Evolutionary conservation across 1,140 invertebrate species (phyloP), one percentile per base, ranked within the genome.

Genomic region (Aradophagus sp.): DNA sequence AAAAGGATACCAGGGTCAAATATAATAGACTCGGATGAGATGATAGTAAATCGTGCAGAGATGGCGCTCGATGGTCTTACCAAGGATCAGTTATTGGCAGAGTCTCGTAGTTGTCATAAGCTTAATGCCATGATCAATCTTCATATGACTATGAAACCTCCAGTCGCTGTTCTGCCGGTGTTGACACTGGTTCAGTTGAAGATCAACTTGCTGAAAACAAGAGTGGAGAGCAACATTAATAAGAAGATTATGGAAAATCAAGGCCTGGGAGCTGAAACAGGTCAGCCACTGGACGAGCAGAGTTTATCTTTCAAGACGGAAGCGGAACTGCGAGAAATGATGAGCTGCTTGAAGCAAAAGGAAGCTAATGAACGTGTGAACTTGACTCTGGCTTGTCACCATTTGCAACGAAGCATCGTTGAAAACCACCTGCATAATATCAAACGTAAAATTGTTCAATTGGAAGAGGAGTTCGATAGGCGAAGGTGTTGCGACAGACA

Each of bases 101-200:
- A 86, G 31, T 77, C 78, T 1, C 73, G 75, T 29, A 76, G 58
- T 44, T 70, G 76, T 10, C 81, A 81, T n/a, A 77, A 84, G 29
- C 59, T 85, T 5, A 83, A 80, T 31, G 69, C 73, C 4, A 32
- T 86, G 6, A 80, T 86, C 12, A 80, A 81, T 32, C 59, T 85
- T 6, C 82, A 85, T 12, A 77, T 84, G 75, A 81, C 78, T 3
- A 52, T 80, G 0, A 81, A 79, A 72, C 76, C 76, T 0, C 76
- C 80, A 1, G 11, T 58, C 0, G 81, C 73, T 14, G 45, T 85
- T 5, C 65, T 86, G 1, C 79, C 84, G 0, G 34, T 83, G 1
- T 52, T 86, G 3, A 85, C 84, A 0, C 45, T 75, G 8, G 19
- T 79, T 4, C 84, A 86, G 17, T 27, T 85, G 8, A 85, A 85